These are phyloP conservation scores for Trialeurodes vaporariorum DNA, from an alignment of 1,140 invertebrate genomes.

Conservation along the genomic window DNA sequence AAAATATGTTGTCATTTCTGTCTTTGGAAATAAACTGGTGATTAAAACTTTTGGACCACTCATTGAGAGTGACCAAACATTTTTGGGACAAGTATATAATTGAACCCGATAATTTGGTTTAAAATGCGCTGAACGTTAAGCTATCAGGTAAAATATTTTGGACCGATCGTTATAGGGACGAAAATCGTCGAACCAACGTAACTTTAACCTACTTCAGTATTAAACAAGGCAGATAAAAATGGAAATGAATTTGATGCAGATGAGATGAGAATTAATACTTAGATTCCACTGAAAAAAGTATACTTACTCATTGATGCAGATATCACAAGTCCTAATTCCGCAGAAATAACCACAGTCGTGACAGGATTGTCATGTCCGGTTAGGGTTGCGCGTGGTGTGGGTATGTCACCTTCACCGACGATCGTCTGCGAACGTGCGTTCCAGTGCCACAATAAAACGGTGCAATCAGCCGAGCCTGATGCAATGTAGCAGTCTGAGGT, in stretches of 20 bases:
- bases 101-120: too few relatives aligned
- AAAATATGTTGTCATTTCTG: too few relatives aligned
- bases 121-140: too few relatives aligned
- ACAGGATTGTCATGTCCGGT: conserved; percentile 95
- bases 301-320: conserved; percentile 76
- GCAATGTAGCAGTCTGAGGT: conserved; percentile 98
- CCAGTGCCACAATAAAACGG: conserved; percentile 97
- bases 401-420: conserved; percentile 87
- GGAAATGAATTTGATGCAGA: too few relatives aligned
- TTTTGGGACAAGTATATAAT: too few relatives aligned
- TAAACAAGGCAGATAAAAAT: background rate
- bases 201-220: background rate
- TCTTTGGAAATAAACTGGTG: too few relatives aligned
- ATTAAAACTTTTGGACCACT: too few relatives aligned
- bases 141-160: too few relatives aligned
- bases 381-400: conserved; percentile 87
- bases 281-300: too few relatives aligned
- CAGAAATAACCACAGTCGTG: conserved; percentile 88
- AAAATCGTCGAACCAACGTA: background rate
- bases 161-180: too few relatives aligned
- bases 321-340: conserved; percentile 94
- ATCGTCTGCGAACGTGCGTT: conserved; percentile 90
- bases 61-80: too few relatives aligned
- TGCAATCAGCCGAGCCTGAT: conserved; percentile 94
- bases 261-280: conserved; percentile 5